Evolutionary conservation across 2,888 invertebrate species (phyloP), one percentile per base, ranked within the genome.

Genomic region (Nasonia oneida): DNA sequence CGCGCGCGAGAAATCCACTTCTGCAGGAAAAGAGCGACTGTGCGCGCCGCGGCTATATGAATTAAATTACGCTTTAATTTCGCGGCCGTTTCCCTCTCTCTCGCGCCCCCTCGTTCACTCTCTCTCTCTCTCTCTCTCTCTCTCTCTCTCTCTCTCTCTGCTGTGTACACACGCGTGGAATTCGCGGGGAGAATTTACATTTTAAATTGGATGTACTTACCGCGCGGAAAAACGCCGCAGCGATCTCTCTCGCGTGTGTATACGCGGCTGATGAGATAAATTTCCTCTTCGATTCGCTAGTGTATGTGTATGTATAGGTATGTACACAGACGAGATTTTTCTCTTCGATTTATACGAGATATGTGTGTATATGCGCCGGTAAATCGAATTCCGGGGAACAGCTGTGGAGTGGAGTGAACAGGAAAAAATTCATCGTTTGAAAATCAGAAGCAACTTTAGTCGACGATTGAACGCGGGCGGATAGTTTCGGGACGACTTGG

Each of bases 51-150:
- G 15, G 53, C 53, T 61, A 23, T 88, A 89, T 85, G 91, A 92
- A 92, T 92, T 90, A 92, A 93, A 93, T 93, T 91, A 93, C 92
- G 90, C 91, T 93, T 93, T 92, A 92, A 93, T 93, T 93, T 93
- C 91, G 91, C 90, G 90, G 91, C 90, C 90, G 91, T 92, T 92
- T 92, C 90, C 83, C 84, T 42, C 47, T 42, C 47, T 15, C 50
- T 53, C 50, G 42, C 33, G 29, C 42, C 1, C 18, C 6, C 67
- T 33, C 23, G 3, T 64, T 42, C 2, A 3, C 4, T 3, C 23
- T 4, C 29, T 29, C 29, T 29, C 29, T 29, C 29, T 29, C 29
- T 29, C 29, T 29, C 4, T 3, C 23, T 4, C 29, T 29, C 29
- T 29, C 29, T 29, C 29, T 29, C 29, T 29, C 4, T 3, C 23